Conservation (phyloP, 2,113 vertebrate species). For the Bufo bufo region DNA sequence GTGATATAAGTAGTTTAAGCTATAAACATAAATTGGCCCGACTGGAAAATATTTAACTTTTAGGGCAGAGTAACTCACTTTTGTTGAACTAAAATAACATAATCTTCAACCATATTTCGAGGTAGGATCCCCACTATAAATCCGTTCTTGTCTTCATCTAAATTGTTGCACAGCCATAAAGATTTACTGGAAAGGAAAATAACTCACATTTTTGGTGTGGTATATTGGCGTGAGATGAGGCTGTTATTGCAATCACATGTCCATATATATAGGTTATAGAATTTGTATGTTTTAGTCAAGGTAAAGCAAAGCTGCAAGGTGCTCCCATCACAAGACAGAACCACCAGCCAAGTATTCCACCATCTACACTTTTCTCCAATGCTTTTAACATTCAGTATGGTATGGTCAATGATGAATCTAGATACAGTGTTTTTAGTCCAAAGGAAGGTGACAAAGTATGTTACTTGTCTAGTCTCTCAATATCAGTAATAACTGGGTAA, state of each 20-base stretch:
- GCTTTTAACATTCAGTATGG: too few relatives aligned
- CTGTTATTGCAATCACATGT: not conserved
- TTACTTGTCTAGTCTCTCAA: too few relatives aligned
- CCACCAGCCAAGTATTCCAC: too few relatives aligned
- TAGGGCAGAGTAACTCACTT: not conserved
- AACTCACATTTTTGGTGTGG: not conserved
- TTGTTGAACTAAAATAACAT: not conserved
- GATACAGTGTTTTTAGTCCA: too few relatives aligned
- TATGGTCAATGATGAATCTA: too few relatives aligned
- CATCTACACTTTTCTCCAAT: too few relatives aligned
- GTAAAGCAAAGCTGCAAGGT: too few relatives aligned
- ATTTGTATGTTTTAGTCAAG: not conserved
- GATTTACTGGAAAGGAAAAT: not conserved
- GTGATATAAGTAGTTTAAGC: not conserved
- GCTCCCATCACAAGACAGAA: too few relatives aligned
- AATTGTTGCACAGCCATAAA: not conserved
- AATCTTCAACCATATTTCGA: not conserved
- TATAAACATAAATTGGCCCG: not conserved
- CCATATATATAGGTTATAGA: not conserved
- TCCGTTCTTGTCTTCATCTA: not conserved
- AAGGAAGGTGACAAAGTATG: too few relatives aligned
- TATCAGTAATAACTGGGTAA: too few relatives aligned
- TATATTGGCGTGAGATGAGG: not conserved
- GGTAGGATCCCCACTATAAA: not conserved
- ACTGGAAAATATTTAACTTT: constrained; percentile 26